These are phyloP conservation scores for Dromaius novaehollandiae DNA, from an alignment of 2,113 vertebrate genomes.

Conservation along the genomic window DNA sequence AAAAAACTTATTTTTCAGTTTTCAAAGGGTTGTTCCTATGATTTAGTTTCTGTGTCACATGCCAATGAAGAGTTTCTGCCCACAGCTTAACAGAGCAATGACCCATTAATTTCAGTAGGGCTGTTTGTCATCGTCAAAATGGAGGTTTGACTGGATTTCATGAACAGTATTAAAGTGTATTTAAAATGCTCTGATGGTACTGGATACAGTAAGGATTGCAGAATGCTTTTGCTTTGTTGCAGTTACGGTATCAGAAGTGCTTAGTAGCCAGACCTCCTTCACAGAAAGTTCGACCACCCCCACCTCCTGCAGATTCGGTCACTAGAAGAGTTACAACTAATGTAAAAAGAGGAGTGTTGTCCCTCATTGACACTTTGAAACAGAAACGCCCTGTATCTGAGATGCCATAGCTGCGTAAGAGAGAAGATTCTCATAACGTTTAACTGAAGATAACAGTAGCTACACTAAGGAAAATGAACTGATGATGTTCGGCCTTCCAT, in stretches of 20 bases:
- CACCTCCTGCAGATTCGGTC: constrained; percentile 88
- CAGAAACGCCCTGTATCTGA: constrained; percentile 92
- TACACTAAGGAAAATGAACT: constrained; percentile 22
- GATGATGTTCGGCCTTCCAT: constrained; percentile 63
- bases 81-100: background rate
- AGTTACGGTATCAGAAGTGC: constrained; percentile 99
- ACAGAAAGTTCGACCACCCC: constrained; percentile 85
- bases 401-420: constrained; percentile 77
- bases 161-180: background rate
- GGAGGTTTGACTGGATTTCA: background rate
- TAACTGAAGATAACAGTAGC: constrained; percentile 42
- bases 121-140: background rate
- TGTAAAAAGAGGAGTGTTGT: constrained; percentile 93
- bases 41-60: background rate
- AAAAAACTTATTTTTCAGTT: background rate
- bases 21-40: background rate
- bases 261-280: constrained; percentile 92
- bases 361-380: constrained; percentile 99
- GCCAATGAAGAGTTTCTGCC: background rate
- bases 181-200: background rate
- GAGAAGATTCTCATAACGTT: background rate
- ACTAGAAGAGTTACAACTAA: constrained; percentile 94
- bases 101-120: background rate
- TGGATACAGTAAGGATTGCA: background rate
- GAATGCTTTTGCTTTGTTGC: constrained; percentile 50